Base-by-base conservation (phyloP, 1,140 invertebrate species). In the Kradibia gibbosae region DNA sequence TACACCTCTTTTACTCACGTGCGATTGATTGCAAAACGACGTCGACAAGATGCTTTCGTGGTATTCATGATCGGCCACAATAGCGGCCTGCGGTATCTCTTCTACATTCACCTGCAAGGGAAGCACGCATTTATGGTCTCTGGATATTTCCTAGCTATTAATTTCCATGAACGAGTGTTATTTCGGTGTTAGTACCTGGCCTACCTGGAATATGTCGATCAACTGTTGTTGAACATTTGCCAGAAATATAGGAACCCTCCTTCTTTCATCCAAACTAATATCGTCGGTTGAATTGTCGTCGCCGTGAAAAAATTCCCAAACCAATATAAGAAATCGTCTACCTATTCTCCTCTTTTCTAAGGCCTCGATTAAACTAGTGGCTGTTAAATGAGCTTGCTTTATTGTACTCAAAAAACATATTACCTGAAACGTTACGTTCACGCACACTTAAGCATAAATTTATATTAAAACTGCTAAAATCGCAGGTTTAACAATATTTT, bases 161-260 rank as follows among this genome's bases (percentile, higher is more conserved):
- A 67, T 60, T 80, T 34, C 53, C 62, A 15, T 36, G 67, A 55
- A 83, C 83, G 1, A 86, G 50, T 87, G 88, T 72, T 78, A 42
- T n/a, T 48, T 72, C 65, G 62, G 71, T 11, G 57, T 82, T 78
- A 78, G 71, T 82, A 78, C 81, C 81, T 79, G 42, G 42, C 67
- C 76, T 88, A 95, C 93, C 84, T 92, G 88, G 90, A 95, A 95
- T 87, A 94, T 94, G 82, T 93, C 91, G 42, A 91, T 92, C 67
- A 95, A 89, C 85, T 94, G 93, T 88, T 93, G 91, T 25, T 93
- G 90, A 48, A 93, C 91, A 53, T 90, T 92, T 70, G 92, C 92
- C 55, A 95, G 88, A 87, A 93, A 94, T 72, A 89, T 85, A 1
- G 94, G 93, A 10, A 94, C 94, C 89, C 93, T 93, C 85, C 92